Evolutionary conservation across 2,888 invertebrate genomes (phyloP).

Genomic region (Sipha maydis): DNA sequence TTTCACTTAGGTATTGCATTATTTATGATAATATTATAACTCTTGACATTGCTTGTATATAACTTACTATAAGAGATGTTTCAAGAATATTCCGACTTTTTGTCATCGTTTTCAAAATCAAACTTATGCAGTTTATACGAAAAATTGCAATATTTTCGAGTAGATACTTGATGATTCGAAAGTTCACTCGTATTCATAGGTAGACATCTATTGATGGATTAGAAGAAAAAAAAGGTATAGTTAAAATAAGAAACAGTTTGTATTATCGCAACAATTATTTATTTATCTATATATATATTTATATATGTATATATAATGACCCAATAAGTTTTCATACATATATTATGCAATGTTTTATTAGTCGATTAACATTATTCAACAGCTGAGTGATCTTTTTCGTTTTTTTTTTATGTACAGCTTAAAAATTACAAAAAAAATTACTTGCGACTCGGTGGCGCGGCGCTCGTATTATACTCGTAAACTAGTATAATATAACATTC

Average conservation of each 20-base stretch:
- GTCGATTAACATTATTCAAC: constrained; percentile 45
- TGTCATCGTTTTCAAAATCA: no score
- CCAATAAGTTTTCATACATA: constrained; percentile 9
- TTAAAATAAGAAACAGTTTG: neutral
- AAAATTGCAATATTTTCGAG: no score
- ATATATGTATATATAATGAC: neutral
- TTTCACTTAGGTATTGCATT: no score
- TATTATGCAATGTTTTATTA: neutral
- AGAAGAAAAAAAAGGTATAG: neutral
- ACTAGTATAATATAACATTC: constrained; percentile 41
- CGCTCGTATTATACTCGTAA: no score
- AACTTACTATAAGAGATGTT: no score
- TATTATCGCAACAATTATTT: constrained; percentile 46
- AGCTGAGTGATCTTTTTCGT: neutral
- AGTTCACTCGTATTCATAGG: no score
- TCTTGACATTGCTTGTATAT: no score
- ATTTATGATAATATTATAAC: no score
- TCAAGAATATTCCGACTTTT: no score
- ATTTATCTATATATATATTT: constrained; percentile 24
- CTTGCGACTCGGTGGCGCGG: neutral
- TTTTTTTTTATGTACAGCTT: constrained; percentile 45
- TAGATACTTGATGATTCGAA: no score
- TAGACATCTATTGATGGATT: neutral
- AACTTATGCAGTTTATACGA: no score
- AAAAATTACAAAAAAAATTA: constrained; percentile 53